These are phyloP conservation scores for Oreochromis grahami DNA, from an alignment of 2,797 vertebrate species.

Conservation along the genomic window DNA sequence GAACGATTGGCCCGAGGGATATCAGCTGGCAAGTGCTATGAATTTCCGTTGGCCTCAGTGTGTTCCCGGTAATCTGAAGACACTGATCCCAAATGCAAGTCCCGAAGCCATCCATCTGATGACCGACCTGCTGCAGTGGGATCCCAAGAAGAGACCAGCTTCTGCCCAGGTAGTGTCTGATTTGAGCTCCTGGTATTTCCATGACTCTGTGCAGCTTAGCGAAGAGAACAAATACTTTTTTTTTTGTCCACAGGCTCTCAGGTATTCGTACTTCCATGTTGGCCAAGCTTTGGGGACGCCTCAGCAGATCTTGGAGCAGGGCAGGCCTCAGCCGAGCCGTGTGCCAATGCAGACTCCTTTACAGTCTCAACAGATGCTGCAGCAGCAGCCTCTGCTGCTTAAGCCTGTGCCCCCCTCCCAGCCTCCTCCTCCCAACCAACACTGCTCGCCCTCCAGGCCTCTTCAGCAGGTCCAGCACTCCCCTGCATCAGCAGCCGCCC, in stretches of 20 bases:
- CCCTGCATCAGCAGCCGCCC: constrained; percentile 39
- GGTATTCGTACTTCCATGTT: constrained; percentile 90
- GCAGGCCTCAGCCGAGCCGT: constrained; percentile 75
- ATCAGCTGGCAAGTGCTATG: constrained; percentile 90
- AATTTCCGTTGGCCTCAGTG: constrained; percentile 97
- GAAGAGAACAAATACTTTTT: background rate
- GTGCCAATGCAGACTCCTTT: constrained; percentile 54
- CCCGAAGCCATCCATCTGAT: constrained; percentile 90
- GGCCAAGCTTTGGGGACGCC: constrained; percentile 83
- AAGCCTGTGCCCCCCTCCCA: constrained; percentile 76
- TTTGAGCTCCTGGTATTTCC: background rate
- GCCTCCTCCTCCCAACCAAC: constrained; percentile 74
- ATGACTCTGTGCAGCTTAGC: background rate
- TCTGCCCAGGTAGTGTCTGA: constrained; percentile 84
- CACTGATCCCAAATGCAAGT: constrained; percentile 94
- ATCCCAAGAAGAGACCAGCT: constrained; percentile 93
- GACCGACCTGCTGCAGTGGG: constrained; percentile 92
- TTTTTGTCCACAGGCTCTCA: constrained; percentile 77
- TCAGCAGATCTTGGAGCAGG: constrained; percentile 81
- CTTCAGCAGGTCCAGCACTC: constrained; percentile 81
- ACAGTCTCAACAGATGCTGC: constrained; percentile 66
- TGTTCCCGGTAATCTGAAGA: constrained; percentile 90
- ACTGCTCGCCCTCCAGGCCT: constrained; percentile 74
- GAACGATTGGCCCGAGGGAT: constrained; percentile 94
- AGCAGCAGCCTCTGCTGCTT: constrained; percentile 73